These are phyloP conservation scores for Nasua narica DNA, from an alignment of 2,797 vertebrate species.

Conservation along the genomic window DNA sequence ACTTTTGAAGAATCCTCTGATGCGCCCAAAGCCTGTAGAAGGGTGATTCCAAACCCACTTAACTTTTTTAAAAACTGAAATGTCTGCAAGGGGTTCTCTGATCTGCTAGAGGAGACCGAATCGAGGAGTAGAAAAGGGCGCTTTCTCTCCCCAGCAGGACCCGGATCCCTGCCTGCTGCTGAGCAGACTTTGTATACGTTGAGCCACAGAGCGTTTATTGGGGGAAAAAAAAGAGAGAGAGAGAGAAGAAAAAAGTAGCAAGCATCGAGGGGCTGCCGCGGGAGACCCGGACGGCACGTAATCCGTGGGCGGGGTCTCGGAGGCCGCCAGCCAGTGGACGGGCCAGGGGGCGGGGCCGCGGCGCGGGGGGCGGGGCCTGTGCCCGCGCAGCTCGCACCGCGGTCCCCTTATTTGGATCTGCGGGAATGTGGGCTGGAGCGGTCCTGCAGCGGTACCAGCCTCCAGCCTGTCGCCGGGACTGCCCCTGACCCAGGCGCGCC, in stretches of 20 bases:
- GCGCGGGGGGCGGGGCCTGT: slow-evolving; percentile 76
- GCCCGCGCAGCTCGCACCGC: slow-evolving; percentile 85
- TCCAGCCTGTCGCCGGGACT: slow-evolving; percentile 75
- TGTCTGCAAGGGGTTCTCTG: background rate
- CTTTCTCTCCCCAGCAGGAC: background rate
- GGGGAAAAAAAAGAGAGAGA: background rate
- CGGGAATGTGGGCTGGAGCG: slow-evolving; percentile 80
- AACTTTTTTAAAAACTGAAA: slow-evolving; percentile 49
- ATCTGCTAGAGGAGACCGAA: background rate
- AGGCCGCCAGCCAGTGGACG: slow-evolving; percentile 84
- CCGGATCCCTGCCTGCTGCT: background rate
- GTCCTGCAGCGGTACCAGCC: slow-evolving; percentile 76
- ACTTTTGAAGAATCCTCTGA: slow-evolving; percentile 47
- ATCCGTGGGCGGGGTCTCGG: slow-evolving; percentile 81
- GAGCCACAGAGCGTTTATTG: slow-evolving; percentile 62
- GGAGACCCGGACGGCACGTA: slow-evolving; percentile 64
- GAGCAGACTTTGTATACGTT: fast-evolving
- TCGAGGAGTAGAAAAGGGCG: background rate
- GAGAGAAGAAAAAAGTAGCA: background rate
- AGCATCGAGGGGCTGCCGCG: background rate
- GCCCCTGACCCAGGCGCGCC: slow-evolving; percentile 77
- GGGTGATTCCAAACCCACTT: background rate
- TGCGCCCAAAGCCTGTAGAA: background rate
- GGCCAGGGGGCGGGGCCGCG: slow-evolving; percentile 83
- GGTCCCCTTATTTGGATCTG: slow-evolving; percentile 79